These are phyloP conservation scores for Nestor notabilis DNA, from an alignment of 2,113 vertebrate genomes.

Conservation along the genomic window DNA sequence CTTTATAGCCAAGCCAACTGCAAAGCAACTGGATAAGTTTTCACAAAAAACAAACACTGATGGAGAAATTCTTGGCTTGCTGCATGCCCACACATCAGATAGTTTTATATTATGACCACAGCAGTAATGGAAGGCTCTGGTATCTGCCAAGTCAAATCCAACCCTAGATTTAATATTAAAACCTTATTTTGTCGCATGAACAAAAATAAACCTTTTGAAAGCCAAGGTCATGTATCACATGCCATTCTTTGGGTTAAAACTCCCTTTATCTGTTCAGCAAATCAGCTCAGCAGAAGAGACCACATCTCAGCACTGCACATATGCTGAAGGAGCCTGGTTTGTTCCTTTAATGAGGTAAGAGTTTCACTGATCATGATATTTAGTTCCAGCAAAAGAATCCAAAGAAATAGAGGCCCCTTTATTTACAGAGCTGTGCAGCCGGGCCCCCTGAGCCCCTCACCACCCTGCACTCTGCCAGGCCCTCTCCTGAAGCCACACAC, in stretches of 20 bases:
- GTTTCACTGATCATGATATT: conserved; percentile 53
- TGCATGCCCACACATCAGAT: not conserved
- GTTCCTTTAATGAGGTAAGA: conserved; percentile 56
- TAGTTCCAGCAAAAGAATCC: conserved; percentile 56
- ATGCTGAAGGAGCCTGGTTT: not conserved
- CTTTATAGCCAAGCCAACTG: not conserved
- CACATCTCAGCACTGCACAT: not conserved
- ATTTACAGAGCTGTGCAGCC: conserved; percentile 12
- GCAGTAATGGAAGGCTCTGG: conserved; percentile 21
- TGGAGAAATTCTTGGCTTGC: conserved; percentile 37
- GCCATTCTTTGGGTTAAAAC: conserved; percentile 30
- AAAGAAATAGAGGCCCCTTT: conserved; percentile 64
- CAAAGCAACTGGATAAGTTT: not conserved
- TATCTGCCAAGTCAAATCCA: conserved; percentile 59
- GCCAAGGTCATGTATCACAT: conserved; percentile 7
- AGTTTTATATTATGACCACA: conserved; percentile 47
- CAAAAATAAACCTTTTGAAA: conserved; percentile 51
- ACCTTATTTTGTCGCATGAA: conserved; percentile 28
- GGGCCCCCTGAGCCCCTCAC: not conserved
- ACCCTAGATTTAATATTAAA: conserved; percentile 46
- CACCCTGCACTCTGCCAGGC: not conserved
- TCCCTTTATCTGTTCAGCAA: conserved; percentile 29
- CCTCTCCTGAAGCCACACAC: conserved; percentile 60
- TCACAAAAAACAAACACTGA: conserved; percentile 27
- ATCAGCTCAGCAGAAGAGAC: conserved; percentile 24